Percentiles rank a stretch among this genome's conserved stretches.
Evolutionary conservation across 2,888 invertebrate species (phyloP).

Genomic region (Tinea pellionella): DNA sequence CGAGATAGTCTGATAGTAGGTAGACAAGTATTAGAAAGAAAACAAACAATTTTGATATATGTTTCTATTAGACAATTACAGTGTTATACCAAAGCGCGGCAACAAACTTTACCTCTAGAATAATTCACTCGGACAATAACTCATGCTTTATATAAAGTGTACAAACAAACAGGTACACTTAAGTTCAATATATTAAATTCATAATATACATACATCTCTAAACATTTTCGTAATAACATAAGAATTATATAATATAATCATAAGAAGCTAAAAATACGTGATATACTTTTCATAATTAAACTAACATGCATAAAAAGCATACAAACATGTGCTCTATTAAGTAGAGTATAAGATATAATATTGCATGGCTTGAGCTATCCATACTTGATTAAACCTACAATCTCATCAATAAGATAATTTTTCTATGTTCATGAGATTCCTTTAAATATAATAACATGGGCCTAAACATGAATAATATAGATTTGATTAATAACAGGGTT

Average conservation of each 20-base stretch:
- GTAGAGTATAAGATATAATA: background rate
- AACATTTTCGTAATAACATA: background rate
- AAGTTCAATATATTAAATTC: conserved; percentile 26
- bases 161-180: conserved; percentile 38
- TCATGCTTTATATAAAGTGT: conserved; percentile 40
- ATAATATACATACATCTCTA: conserved; percentile 48
- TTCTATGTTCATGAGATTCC: conserved; percentile 4
- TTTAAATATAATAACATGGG: conserved; percentile 2
- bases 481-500: background rate
- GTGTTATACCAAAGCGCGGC: conserved; percentile 55
- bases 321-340: background rate
- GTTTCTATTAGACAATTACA: conserved; percentile 61
- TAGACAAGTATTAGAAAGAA: background rate
- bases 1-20: conserved; percentile 27
- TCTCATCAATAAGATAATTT: conserved; percentile 4
- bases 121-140: conserved; percentile 29
- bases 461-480: background rate
- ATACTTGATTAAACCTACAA: conserved; percentile 1
- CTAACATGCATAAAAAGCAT: background rate
- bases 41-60: conserved; percentile 46
- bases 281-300: background rate
- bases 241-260: background rate
- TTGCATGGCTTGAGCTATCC: conserved; percentile 1
- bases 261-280: background rate
- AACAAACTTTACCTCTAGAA: conserved; percentile 45